These are phyloP conservation scores for Calidris pygmaea DNA, from an alignment of 2,113 vertebrate species.

Conservation along the genomic window DNA sequence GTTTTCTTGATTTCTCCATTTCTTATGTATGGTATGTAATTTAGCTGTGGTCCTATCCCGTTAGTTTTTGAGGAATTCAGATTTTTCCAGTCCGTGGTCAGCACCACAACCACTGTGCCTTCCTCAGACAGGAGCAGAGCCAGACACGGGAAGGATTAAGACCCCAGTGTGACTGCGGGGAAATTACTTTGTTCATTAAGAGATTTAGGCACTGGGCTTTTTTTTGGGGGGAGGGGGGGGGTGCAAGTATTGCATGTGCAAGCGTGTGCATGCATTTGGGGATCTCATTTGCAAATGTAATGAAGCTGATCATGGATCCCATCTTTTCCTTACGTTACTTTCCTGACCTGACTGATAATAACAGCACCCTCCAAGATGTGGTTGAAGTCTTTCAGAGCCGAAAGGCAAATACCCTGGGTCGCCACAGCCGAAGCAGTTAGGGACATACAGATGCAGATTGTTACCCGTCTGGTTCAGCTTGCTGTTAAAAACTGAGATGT, in stretches of 20 bases:
- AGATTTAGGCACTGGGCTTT: neutral
- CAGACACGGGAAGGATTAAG: neutral
- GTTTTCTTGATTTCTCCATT: neutral
- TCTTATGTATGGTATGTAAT: neutral
- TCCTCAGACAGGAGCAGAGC: neutral
- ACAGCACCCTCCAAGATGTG: neutral
- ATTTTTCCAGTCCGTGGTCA: neutral
- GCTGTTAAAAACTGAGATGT: neutral
- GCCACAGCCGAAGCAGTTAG: neutral
- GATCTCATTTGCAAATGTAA: neutral
- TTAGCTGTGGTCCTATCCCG: neutral
- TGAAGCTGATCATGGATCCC: neutral
- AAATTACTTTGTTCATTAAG: neutral
- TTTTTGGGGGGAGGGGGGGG: neutral
- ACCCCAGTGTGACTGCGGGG: neutral
- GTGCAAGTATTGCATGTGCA: neutral
- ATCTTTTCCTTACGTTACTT: neutral
- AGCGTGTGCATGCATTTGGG: rapidly evolving
- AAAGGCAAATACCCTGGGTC: neutral
- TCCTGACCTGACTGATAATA: neutral
- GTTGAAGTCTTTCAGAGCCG: neutral
- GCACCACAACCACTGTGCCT: neutral
- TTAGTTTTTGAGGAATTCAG: neutral
- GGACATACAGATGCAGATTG: neutral
- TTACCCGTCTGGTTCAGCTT: neutral